Base-by-base conservation (phyloP, 2,888 invertebrate genomes). In the Polietes domitor region DNA sequence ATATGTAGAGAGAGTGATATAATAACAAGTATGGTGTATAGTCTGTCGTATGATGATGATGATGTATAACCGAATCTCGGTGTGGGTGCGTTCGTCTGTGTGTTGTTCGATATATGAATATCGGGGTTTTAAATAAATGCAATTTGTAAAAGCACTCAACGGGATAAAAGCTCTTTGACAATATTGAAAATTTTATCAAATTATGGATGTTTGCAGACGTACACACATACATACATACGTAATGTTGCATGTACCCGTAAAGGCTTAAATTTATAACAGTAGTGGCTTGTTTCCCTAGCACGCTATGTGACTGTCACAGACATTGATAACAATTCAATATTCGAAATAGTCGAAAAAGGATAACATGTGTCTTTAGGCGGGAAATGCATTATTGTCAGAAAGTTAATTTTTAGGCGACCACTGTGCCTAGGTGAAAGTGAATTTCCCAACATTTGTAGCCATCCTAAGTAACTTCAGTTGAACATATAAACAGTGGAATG, bases 61-160 rank as follows among this genome's bases (percentile, higher is more conserved):
- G n/a, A n/a, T n/a, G n/a, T n/a, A n/a, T n/a, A n/a, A n/a, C n/a
- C n/a, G n/a, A n/a, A n/a, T n/a, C n/a, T n/a, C n/a, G n/a, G 70
- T 50, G 50, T n/a, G 24, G 19, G 9, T 28, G 47, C 28, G 37
- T 55, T 12, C 15, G n/a, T 71, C 12, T 72, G 41, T 55, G 37
- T 37, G 37, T 41, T 47, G 63, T 75, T 63, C 58, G 50, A 63
- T 80, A 58, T 71, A 80, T 77, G 77, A 77, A 65, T 55, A 81
- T 82, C 83, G 83, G 77, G 79, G 80, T 85, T 85, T 71, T 82
- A 79, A 86, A 86, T 82, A 87, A 87, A 87, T 86, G 83, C 85
- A 87, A 87, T 87, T 87, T 86, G 83, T 81, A 83, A 85, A 86
- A 86, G 86, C 86, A 87, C 87, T 87, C 86, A 85, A 82, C 82